These are phyloP conservation scores for Leuciscus waleckii DNA, from an alignment of 2,797 vertebrate species.

Conservation along the genomic window DNA sequence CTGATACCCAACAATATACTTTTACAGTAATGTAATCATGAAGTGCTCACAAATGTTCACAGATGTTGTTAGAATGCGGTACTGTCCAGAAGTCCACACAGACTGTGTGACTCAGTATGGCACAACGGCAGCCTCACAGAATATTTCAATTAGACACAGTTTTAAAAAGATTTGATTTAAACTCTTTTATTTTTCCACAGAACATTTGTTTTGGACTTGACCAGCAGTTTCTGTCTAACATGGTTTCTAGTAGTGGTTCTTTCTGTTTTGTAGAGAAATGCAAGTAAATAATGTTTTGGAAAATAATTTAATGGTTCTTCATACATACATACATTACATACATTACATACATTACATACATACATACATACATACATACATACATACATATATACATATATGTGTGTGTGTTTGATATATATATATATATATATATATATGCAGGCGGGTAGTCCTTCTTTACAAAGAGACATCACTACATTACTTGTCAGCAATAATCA, in stretches of 20 bases:
- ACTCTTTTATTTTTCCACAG: background rate
- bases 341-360: no score
- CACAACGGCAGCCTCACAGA: background rate
- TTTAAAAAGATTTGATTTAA: background rate
- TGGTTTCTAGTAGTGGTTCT: background rate
- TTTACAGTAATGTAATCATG: background rate
- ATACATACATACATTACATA: no score
- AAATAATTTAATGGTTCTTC: background rate
- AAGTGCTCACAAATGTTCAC: background rate
- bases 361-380: no score
- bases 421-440: no score
- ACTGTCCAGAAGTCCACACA: constrained; percentile 8
- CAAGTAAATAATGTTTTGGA: background rate
- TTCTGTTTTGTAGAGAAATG: background rate
- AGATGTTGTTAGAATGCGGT: background rate
- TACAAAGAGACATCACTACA: no score
- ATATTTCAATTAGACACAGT: background rate
- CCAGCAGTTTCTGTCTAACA: background rate
- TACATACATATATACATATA: no score
- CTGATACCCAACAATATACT: background rate
- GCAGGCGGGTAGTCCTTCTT: no score
- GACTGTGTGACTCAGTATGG: background rate
- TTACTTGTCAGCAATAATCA: no score
- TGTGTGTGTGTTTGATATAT: no score
- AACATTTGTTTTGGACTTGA: background rate